Evolutionary conservation across 1,140 invertebrate genomes (phyloP), one percentile per base, ranked within the genome.

Genomic region (Drosophila eugracilis): DNA sequence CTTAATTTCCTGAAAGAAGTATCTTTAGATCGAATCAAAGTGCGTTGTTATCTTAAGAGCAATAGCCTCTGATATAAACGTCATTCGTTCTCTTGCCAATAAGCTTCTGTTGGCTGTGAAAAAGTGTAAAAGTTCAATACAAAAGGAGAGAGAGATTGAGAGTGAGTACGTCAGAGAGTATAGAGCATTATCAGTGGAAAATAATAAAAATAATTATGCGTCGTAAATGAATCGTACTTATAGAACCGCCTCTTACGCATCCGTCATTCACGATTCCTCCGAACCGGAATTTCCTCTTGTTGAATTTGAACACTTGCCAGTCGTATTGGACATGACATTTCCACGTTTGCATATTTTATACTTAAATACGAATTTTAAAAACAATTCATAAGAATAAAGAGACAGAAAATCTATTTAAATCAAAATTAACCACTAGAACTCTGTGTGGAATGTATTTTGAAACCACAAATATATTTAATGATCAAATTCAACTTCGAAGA

Each of bases 51-150:
- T 78, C 75, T 57, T 44, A 73, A 88, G 78, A 89, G 78, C 84
- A 78, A 83, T 88, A 84, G 41, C 84, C 77, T 71, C 66, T 52
- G 77, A 72, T 86, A 75, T 71, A 89, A 32, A 32, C 28, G 74
- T 72, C 73, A 83, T 41, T 70, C 39, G 14, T 37, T 63, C 63
- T 89, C 62, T 81, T 70, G 55, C 53, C 26, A 28, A 65, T 42
- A 55, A 22, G 26, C 26, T 54, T 24, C 28, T 74, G 76, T 41
- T 62, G 60, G 21, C 62, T 47, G 57, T 37, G 65, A 55, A 84
- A 84, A 84, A 66, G 75, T 62, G 78, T 76, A 39, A 79, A 85
- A 84, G 80, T 84, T 84, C 75, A 79, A 57, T 62, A 17, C 22
- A 22, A 14, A 42, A 3, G 36, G 41, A 42, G 41, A 22, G 12